phyloP scores from a whole-genome alignment of 1,140 invertebrate species.

The Elymnias hypermnestra region DNA sequence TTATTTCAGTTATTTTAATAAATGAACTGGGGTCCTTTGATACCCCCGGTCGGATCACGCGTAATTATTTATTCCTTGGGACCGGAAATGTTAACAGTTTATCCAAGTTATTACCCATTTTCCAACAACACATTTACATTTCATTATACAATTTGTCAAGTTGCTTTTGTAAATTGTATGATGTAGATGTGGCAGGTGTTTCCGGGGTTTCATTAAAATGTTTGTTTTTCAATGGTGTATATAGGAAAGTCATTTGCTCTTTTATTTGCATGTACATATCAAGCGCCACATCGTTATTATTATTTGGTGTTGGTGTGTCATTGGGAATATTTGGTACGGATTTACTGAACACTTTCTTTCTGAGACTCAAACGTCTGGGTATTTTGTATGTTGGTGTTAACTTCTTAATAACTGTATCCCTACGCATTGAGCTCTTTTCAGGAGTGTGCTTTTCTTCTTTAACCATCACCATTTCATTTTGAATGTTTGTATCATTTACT shows the following conservation, averaged over 20 bases:
- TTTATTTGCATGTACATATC: slow-evolving; percentile 63
- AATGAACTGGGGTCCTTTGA: too few species aligned
- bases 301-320: slow-evolving; percentile 31
- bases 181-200: slow-evolving; percentile 51
- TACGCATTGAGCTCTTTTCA: slow-evolving; percentile 24
- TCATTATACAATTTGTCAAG: slow-evolving; percentile 51
- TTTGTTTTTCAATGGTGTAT: slow-evolving; percentile 42
- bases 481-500: slow-evolving; percentile 20
- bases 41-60: too few species aligned
- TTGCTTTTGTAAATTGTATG: slow-evolving; percentile 59
- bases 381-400: slow-evolving; percentile 58
- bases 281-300: slow-evolving; percentile 33
- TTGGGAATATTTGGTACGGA: slow-evolving; percentile 52
- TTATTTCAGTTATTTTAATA: background rate
- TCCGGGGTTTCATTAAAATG: slow-evolving; percentile 21
- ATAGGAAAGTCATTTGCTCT: slow-evolving; percentile 56
- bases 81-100: too few species aligned
- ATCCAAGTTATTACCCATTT: background rate
- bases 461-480: background rate
- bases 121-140: slow-evolving; percentile 6
- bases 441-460: slow-evolving; percentile 14
- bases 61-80: too few species aligned
- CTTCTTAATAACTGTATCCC: slow-evolving; percentile 37
- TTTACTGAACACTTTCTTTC: slow-evolving; percentile 51
- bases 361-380: slow-evolving; percentile 46